Base-by-base conservation (phyloP, 2,888 invertebrate species). In the Himalopsyche anomala region DNA sequence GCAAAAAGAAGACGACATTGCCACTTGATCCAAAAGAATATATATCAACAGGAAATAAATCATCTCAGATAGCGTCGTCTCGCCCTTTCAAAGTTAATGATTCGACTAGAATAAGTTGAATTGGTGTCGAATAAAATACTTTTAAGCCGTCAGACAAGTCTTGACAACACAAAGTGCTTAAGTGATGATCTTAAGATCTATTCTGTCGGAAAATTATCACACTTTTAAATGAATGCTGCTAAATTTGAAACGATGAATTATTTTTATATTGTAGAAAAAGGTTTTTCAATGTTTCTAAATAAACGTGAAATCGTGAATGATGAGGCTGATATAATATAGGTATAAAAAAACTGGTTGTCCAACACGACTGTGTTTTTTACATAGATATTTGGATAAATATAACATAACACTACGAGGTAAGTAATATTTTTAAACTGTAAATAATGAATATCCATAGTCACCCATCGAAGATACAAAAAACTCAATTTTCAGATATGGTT, bases 191-290 rank as follows among this genome's bases (percentile, higher is more conserved):
- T 38, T 36, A 38, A 36, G 38, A 74, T 74, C 28, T 74, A 38
- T 74, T 74, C 36, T 74, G 74, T 36, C 74, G 36, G 74, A 36
- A 74, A 74, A 74, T 12, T 74, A 74, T 74, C 74, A 74, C 9
- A 38, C 19, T 74, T 74, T 36, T 74, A 74, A 74, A 74, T 74
- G 15, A 74, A 74, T 74, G 74, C 15, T 38, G 12, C 38, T 38
- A 74, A 74, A 36, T 36, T 74, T 36, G 15, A 74, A 36, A 74
- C 11, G 74, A 38, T 74, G 74, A 15, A 74, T 74, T 51, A 51
- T 51, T 51, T 51, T 51, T 51, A 51, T 51, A 51, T 51, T 15
- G 5, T 15, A 51, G 15, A 51, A 51, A 51, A 51, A 8, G 5
- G 15, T 51, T 51, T 51, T 12, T 1, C 12, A 15, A 3, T 51